These are phyloP conservation scores for Drosophila ambigua DNA, from an alignment of 1,140 invertebrate genomes.

Conservation along the genomic window DNA sequence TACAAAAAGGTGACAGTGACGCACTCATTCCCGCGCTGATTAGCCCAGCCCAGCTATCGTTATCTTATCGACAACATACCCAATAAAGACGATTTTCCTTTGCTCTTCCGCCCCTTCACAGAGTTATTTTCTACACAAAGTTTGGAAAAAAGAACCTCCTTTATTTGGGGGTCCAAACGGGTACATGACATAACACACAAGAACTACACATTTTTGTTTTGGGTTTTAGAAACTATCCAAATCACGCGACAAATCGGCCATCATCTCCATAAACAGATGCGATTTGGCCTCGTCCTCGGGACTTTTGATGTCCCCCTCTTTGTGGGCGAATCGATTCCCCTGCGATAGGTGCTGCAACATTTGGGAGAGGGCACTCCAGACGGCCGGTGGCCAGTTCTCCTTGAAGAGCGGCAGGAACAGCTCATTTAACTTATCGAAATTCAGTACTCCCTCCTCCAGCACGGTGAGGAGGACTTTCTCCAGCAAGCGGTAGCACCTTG, in stretches of 20 bases:
- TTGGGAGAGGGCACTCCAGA: constrained; percentile 59
- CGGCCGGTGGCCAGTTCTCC: constrained; percentile 58
- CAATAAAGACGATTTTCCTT: background rate
- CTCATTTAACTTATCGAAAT: constrained; percentile 58
- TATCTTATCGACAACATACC: constrained; percentile 45
- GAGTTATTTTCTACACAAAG: constrained; percentile 33
- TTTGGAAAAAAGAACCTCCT: constrained; percentile 12
- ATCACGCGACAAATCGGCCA: constrained; percentile 78
- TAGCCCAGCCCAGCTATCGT: constrained; percentile 13
- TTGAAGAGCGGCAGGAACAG: constrained; percentile 67
- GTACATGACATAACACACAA: constrained; percentile 39
- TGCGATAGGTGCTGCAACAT: constrained; percentile 54
- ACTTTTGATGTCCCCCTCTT: constrained; percentile 3
- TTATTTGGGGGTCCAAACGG: constrained; percentile 25
- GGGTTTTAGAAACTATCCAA: constrained; percentile 71
- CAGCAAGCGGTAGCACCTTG: constrained; percentile 37
- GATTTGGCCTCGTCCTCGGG: constrained; percentile 65
- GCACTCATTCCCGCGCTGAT: constrained; percentile 20
- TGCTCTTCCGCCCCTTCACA: constrained; percentile 1
- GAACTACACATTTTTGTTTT: background rate
- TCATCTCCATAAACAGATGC: constrained; percentile 80
- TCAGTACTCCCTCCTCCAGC: constrained; percentile 50
- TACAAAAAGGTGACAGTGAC: constrained; percentile 29
- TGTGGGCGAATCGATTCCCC: no score
- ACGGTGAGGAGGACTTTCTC: constrained; percentile 51